A percentile compares a stretch with the other conserved stretches of the same genome.
phyloP scores from a whole-genome alignment of 2,113 vertebrate genomes.

The Polypterus senegalus region DNA sequence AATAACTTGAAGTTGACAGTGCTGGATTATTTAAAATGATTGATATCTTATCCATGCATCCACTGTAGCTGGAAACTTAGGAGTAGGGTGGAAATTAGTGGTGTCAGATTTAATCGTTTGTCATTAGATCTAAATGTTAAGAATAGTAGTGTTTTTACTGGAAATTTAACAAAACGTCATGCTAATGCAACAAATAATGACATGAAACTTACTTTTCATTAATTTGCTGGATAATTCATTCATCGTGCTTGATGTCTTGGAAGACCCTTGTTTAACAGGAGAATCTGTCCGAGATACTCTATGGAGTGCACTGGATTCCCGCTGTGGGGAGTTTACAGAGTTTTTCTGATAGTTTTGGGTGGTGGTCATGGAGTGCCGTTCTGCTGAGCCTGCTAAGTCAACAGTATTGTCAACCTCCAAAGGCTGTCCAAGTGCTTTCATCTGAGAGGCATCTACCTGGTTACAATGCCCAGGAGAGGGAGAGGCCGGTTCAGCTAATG shows the following conservation, averaged over 20 bases:
- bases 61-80: too few species aligned
- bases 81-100: too few species aligned
- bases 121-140: too few species aligned
- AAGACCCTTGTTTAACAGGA: slow-evolving; percentile 46
- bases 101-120: too few species aligned
- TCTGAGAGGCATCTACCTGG: not conserved
- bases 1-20: too few species aligned
- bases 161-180: too few species aligned
- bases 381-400: not conserved
- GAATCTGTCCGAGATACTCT: slow-evolving; percentile 34
- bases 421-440: slow-evolving; percentile 13
- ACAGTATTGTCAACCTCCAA: slow-evolving; percentile 14
- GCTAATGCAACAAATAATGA: slow-evolving; percentile 1
- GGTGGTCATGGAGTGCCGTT: too few species aligned
- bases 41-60: too few species aligned
- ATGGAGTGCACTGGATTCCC: slow-evolving; percentile 22
- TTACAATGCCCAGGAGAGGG: slow-evolving; percentile 41
- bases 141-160: too few species aligned
- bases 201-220: slow-evolving; percentile 82
- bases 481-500: slow-evolving; percentile 74
- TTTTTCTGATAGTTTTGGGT: slow-evolving; percentile 32
- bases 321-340: slow-evolving; percentile 33
- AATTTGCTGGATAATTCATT: slow-evolving; percentile 77
- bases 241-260: slow-evolving; percentile 60
- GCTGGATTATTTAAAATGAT: too few species aligned